Base-by-base conservation (phyloP, 2,113 vertebrate genomes). In the Neodontobutis hainanensis region DNA sequence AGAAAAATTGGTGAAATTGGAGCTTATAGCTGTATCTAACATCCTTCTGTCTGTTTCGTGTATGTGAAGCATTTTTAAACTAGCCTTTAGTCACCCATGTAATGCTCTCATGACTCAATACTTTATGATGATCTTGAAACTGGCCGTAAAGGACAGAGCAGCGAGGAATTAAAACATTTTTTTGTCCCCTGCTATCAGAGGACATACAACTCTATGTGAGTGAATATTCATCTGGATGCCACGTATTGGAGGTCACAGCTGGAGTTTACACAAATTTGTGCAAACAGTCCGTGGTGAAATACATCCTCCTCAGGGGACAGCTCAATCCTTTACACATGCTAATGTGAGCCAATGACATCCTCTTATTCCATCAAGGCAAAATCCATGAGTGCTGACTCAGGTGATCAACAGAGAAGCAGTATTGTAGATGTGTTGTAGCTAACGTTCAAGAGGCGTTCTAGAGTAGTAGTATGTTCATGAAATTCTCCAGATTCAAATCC, bases 1-100 rank as follows among this genome's bases (percentile, higher is more conserved):
- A 86, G 70, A 62, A 71, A 81, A 88, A 84, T 89, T 88, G 84
- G 60, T 70, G 1, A 88, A 88, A 90, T 86, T 89, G 74, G 65
- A 65, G 51, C 50, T 77, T 52, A 68, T 58, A 51, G 69, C 16
- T 5, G 12, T 64, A 58, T 45, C 60, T 78, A 4, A 36, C 11
- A 49, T 43, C 27, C 49, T 42, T 55, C 10, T 34, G 8, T n/a
- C 40, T 16, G 56, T 11, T 11, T 9, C 40, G 38, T 11, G 44
- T 1, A 4, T 4, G 12, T 46, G 10, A 46, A 4, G 44, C 10
- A 14, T 11, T 46, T 46, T 11, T 9, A 46, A 9, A 46, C 12
- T 58, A 58, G 8, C 38, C 36, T 40, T 36, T 5, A 15, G 52
- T 58, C 38, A 46, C 44, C 12, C 19, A 27, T 27, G 19, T 27